These are phyloP conservation scores for Cerastis leucographa DNA, from an alignment of 2,888 invertebrate genomes.

Conservation along the genomic window DNA sequence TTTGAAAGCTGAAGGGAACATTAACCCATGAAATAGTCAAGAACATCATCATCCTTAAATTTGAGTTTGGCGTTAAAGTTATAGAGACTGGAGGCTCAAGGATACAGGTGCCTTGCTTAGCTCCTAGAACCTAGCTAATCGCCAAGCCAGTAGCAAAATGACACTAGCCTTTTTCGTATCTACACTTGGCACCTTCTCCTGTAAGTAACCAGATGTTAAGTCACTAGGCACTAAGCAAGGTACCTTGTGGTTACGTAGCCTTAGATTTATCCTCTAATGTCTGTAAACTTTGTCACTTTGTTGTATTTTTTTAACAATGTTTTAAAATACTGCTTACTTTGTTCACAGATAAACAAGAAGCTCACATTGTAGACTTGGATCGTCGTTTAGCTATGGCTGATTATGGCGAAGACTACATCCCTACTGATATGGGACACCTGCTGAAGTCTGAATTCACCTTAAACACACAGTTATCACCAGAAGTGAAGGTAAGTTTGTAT, in stretches of 20 bases:
- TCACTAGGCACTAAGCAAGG: background rate
- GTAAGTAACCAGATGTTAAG: too few relatives aligned
- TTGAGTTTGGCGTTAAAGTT: too few relatives aligned
- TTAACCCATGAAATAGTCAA: too few relatives aligned
- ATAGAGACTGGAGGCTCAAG: too few relatives aligned
- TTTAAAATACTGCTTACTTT: constrained; percentile 29
- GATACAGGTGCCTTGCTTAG: too few relatives aligned
- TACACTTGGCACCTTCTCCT: too few relatives aligned
- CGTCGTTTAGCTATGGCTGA: constrained; percentile 91
- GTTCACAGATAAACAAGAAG: constrained; percentile 90
- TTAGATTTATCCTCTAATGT: background rate
- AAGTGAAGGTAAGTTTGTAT: constrained; percentile 81
- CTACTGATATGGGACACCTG: constrained; percentile 86
- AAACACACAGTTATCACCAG: constrained; percentile 86
- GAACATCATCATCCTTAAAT: too few relatives aligned
- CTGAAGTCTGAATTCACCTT: constrained; percentile 86
- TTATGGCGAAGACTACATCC: constrained; percentile 92
- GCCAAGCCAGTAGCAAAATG: background rate
- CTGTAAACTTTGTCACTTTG: background rate
- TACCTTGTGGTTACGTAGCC: background rate
- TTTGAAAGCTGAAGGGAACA: too few relatives aligned
- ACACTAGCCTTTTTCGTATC: background rate
- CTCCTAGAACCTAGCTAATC: background rate
- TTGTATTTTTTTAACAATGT: background rate
- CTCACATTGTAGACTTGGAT: constrained; percentile 91